Base-by-base conservation (phyloP, 2,113 vertebrate genomes). In the Perca fluviatilis region DNA sequence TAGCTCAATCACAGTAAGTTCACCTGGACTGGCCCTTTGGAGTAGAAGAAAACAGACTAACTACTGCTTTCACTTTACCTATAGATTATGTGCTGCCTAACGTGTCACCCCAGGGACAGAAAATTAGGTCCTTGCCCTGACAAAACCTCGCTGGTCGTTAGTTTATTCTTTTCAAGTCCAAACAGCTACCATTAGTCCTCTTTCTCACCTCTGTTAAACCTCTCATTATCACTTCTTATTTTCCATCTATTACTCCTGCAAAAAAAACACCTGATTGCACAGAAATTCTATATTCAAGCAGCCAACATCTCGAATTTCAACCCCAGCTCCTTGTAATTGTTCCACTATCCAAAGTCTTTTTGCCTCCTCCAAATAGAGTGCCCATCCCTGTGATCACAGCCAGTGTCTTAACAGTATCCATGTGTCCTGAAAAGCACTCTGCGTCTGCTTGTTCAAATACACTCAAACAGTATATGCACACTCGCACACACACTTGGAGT, bases 361-460 rank as follows among this genome's bases (percentile, higher is more conserved):
- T 57, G 5, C 49, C 57, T 75, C 43, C 54, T 78, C 69, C 74
- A 90, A 85, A 81, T 85, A 60, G 83, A 83, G 46, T 64, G 56
- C 63, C 81, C 72, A 58, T 84, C 77, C 58, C 64, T 6, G 36
- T 30, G 50, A 85, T 92, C 79, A 75, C 77, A 79, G 80, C 86
- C 82, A 86, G 77, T 47, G 2, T 79, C 70, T 88, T 75, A 83
- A 89, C 84, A 61, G 71, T 80, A 86, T 75, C 88, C 82, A 82
- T 80, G 74, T 90, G 90, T 88, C 87, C 87, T 82, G 68, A 83
- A 57, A 56, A 88, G 86, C 53, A 66, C 74, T 88, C n/a, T 58
- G 69, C 9, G 12, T 36, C 75, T 79, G 43, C 30, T 10, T 46
- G 57, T 79, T 57, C 49, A 57, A 60, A 50, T 54, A 75, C 56